phyloP scores from a whole-genome alignment of 2,797 vertebrate genomes.

The Tragopan temminckii region DNA sequence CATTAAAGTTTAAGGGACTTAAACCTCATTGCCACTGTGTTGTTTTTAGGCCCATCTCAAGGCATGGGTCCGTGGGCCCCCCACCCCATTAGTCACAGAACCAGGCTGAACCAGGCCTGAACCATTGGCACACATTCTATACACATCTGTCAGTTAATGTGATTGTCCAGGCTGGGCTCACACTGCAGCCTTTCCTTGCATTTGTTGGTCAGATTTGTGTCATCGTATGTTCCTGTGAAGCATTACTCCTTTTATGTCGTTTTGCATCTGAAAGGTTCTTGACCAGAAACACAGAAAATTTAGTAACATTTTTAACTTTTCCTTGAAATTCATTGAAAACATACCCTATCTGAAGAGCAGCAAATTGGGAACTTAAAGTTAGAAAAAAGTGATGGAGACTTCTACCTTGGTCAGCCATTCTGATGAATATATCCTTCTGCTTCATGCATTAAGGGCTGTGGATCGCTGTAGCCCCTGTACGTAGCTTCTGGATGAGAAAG shows the following conservation, averaged over 20 bases:
- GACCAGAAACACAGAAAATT: background rate
- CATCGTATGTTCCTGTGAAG: background rate
- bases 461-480: background rate
- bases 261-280: background rate
- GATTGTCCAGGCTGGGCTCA: background rate
- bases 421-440: background rate
- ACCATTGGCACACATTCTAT: no score
- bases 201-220: background rate
- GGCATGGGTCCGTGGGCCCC: no score
- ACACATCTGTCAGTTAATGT: no score
- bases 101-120: no score
- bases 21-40: no score
- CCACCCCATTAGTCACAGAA: no score
- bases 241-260: background rate
- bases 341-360: background rate
- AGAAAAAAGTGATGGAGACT: background rate
- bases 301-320: background rate
- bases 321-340: fast-evolving
- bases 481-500: fast-evolving
- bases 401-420: background rate
- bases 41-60: no score
- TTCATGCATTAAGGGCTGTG: background rate
- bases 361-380: background rate
- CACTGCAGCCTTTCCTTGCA: fast-evolving
- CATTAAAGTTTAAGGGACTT: background rate